Base-by-base conservation (phyloP, 2,797 vertebrate species). In the Neosilurus hyrtlii region DNA sequence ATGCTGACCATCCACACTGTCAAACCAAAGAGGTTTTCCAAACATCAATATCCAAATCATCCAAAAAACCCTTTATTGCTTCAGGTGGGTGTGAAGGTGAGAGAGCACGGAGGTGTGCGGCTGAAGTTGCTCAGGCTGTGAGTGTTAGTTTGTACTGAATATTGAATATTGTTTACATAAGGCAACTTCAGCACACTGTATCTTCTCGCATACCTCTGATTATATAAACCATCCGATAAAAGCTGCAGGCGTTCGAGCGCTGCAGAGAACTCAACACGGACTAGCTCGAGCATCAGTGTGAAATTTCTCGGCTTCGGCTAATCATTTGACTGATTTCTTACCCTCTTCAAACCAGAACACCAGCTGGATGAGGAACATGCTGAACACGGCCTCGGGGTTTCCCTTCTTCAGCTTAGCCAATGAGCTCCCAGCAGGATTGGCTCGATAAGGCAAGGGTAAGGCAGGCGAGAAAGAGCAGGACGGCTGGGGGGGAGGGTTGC, bases 351-450 rank as follows among this genome's bases (percentile, higher is more conserved):
- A 72, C 20, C 68, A 65, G 70, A 79, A 86, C 76, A 76, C 26
- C 14, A 68, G 61, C 79, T 76, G 77, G 76, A 70, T 59, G 15
- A 85, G 26, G 74, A 61, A 51, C 74, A 54, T 78, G 51, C 78
- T 78, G 71, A 82, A 76, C 43, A 57, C 65, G 76, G 86, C 84
- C 85, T 75, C 81, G 24, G 85, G 82, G 86, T 84, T 87, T 85
- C 71, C 52, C 80, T 80, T 84, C 84, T 85, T 83, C 51, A 86
- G 63, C 89, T 78, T 18, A 51, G 62, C 82, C 89, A 85, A 85
- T 86, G 87, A 86, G 84, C n/a, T 86, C 88, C 83, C 85, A 80
- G 83, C 79, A 84, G 88, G 79, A 81, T 87, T 79, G 62, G 83
- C 82, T 87, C 71, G 12, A 84, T 85, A 85, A 86, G 65, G 37